Base-by-base conservation (phyloP, 2,888 invertebrate genomes). In the Dolichomitus sp. region DNA sequence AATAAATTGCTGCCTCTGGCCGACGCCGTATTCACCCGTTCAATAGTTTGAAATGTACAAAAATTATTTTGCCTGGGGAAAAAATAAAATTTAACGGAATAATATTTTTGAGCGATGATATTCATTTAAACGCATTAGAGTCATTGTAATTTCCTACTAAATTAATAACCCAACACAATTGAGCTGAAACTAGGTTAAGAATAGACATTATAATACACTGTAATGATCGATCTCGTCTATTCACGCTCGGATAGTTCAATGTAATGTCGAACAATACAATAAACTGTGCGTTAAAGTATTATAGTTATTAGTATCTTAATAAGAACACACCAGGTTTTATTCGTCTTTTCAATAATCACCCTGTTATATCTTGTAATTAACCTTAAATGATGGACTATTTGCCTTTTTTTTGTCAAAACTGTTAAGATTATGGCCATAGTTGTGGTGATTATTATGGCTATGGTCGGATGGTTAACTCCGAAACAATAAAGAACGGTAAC, bases 401-500 rank as follows among this genome's bases (percentile, higher is more conserved):
- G 1, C 23, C 66, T 40, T 50, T 52, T 2, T 78, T 30, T 54
- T 33, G 65, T 63, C 68, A 45, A 19, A 73, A 37, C 19, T 72
- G 45, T 79, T 42, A 42, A 50, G 23, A 63, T 74, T 69, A 65
- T 30, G 14, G 50, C 33, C 11, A 50, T 37, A 33, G 48, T 57
- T 57, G 9, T 42, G 57, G 69, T 81, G 73, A 86, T 87, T 74
- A 83, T 85, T 80, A 78, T 78, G 73, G 86, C 81, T 77, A 33
- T 68, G 84, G 80, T 86, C 81, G 81, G 86, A 75, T 81, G 81
- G 68, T 52, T 68, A 74, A 42, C 68, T 82, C 76, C 88, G 86
- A 88, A 88, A 88, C 86, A 88, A 88, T 86, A 89, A 89, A 88
- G 85, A 89, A 87, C 88, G 88, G 86, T 85, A 86, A 86, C 78